Percentiles rank a stretch among this genome's conserved stretches.
phyloP scores from a whole-genome alignment of 1,140 invertebrate species.

The Contarinia nasturtii region DNA sequence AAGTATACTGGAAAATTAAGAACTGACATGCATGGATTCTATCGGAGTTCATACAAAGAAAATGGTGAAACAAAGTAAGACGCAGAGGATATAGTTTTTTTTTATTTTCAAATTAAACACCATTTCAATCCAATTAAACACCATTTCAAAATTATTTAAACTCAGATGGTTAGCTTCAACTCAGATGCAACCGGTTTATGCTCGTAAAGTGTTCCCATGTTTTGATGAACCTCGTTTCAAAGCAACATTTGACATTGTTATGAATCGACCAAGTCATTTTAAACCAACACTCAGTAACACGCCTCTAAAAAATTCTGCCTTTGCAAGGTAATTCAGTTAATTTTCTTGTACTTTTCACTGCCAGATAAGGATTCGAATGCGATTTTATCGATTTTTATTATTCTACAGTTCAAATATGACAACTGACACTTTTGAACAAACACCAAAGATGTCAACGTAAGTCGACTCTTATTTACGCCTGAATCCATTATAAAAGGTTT shows the following conservation, averaged over 20 bases:
- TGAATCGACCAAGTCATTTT: constrained; percentile 34
- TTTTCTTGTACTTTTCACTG: constrained; percentile 11
- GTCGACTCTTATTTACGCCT: too few species aligned
- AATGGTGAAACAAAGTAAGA: constrained; percentile 18
- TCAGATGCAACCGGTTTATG: constrained; percentile 68
- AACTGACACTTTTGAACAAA: constrained; percentile 40
- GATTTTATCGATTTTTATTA: constrained; percentile 16
- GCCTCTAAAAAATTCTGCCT: too few species aligned
- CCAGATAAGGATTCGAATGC: too few species aligned
- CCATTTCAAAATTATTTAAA: too few species aligned
- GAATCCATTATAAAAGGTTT: too few species aligned
- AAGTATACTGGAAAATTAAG: constrained; percentile 23
- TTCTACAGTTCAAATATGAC: too few species aligned
- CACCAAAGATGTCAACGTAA: constrained; percentile 72
- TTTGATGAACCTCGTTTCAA: constrained; percentile 81
- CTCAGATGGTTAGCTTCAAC: constrained; percentile 46
- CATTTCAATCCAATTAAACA: too few species aligned
- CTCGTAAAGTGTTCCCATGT: constrained; percentile 72
- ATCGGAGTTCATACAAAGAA: constrained; percentile 29
- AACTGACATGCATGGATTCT: constrained; percentile 32
- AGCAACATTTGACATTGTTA: constrained; percentile 47
- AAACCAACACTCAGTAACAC: constrained; percentile 30
- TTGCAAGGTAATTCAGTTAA: too few species aligned
- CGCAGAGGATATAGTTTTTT: not conserved
- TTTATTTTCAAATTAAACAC: constrained; percentile 3